A percentile compares a stretch with the other conserved stretches of the same genome.
Evolutionary conservation across 2,113 vertebrate species (phyloP).

Genomic region (Malaclemys terrapin): DNA sequence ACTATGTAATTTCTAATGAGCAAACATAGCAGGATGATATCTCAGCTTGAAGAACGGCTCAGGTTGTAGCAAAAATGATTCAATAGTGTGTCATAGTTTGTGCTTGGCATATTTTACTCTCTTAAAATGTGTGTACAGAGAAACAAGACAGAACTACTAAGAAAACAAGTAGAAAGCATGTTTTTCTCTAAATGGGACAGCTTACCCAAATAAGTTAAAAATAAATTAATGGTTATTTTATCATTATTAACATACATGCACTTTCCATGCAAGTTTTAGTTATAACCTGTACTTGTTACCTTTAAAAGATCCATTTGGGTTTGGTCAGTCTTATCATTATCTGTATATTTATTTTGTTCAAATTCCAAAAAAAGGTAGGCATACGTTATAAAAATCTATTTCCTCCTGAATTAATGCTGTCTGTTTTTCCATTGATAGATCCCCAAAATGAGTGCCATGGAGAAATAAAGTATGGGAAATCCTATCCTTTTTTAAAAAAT

Average conservation of each 20-base stretch:
- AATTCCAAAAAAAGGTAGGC: not conserved
- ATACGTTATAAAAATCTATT: not conserved
- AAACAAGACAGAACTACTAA: not conserved
- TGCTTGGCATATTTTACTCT: not conserved
- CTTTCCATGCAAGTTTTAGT: not conserved
- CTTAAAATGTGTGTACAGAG: not conserved
- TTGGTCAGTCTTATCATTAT: not conserved
- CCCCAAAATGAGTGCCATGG: too few species aligned
- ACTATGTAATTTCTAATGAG: not conserved
- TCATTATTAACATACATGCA: not conserved
- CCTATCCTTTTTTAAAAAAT: not conserved
- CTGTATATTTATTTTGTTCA: not conserved
- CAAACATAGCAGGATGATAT: not conserved
- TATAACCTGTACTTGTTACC: not conserved
- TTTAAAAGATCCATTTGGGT: not conserved
- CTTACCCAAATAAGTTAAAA: not conserved
- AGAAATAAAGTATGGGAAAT: too few species aligned
- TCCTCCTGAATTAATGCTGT: not conserved
- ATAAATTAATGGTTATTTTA: not conserved
- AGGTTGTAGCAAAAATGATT: not conserved
- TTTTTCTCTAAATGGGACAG: not conserved
- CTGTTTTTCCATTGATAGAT: not conserved
- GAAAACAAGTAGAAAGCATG: not conserved
- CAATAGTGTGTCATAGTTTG: not conserved
- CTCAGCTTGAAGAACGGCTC: not conserved